Percentiles rank a stretch among this genome's conserved stretches.
Conservation (phyloP, 1,140 invertebrate genomes). For the Aphaenogaster rudis region DNA sequence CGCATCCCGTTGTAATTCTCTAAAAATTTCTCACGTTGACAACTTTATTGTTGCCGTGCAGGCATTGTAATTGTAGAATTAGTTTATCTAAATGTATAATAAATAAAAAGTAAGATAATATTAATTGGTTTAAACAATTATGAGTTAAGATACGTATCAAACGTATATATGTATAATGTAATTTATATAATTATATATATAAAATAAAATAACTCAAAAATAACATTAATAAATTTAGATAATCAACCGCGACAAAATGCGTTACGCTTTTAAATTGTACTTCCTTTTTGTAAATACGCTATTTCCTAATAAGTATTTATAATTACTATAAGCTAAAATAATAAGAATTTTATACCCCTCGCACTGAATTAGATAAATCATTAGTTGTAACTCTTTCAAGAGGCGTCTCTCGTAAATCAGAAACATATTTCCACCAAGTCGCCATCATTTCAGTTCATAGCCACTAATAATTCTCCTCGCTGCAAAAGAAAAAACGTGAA, state of each 20-base stretch:
- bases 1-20: slow-evolving; percentile 11
- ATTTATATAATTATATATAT: not conserved
- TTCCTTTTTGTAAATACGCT: not conserved
- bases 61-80: not conserved
- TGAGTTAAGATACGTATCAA: not conserved
- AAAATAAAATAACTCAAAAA: not conserved
- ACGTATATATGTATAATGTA: not conserved
- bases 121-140: not conserved
- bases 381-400: not conserved
- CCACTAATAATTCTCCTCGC: slow-evolving; percentile 39
- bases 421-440: slow-evolving; percentile 36
- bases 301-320: not conserved
- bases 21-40: not conserved
- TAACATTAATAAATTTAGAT: not conserved
- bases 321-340: not conserved
- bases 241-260: not conserved
- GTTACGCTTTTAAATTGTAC: not conserved
- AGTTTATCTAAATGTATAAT: not conserved
- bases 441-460: slow-evolving; percentile 44
- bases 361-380: slow-evolving; percentile 14
- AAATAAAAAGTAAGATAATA: not conserved
- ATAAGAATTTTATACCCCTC: not conserved
- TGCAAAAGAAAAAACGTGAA: slow-evolving; percentile 21
- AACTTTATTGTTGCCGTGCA: not conserved
- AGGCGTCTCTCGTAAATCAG: slow-evolving; percentile 14